Percentiles rank a stretch among this genome's conserved stretches.
phyloP scores from a whole-genome alignment of 2,797 vertebrate genomes.

The Acanthurus leucopareius region DNA sequence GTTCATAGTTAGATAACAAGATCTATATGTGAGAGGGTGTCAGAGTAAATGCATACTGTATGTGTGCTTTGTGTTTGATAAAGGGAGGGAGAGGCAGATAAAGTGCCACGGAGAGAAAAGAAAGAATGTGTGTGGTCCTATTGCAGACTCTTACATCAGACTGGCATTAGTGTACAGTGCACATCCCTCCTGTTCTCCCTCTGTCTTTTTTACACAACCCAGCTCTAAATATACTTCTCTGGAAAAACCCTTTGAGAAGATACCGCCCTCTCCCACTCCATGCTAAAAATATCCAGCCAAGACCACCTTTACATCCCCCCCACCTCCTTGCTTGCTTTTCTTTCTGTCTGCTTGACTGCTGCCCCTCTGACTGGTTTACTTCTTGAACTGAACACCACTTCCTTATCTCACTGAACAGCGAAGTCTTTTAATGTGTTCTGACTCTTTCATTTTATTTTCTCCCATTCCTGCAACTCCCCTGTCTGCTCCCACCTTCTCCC shows the following conservation, averaged over 20 bases:
- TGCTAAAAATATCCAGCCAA: constrained; percentile 83
- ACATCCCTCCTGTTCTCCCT: constrained; percentile 79
- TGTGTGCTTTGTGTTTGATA: constrained; percentile 1
- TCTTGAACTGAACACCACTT: constrained; percentile 38
- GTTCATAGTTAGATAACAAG: neutral
- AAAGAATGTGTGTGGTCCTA: constrained; percentile 77
- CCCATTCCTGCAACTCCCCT: neutral
- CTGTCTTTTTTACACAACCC: constrained; percentile 78
- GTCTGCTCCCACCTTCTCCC: constrained; percentile 2
- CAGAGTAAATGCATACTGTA: neutral
- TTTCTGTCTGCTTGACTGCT: constrained; percentile 23
- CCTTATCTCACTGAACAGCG: constrained; percentile 30
- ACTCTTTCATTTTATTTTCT: neutral
- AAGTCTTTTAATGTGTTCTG: constrained; percentile 14
- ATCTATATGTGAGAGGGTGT: neutral
- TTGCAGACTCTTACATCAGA: constrained; percentile 87
- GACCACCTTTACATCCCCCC: constrained; percentile 73
- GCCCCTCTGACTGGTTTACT: constrained; percentile 33
- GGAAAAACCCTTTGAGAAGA: constrained; percentile 86
- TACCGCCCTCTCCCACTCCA: constrained; percentile 76
- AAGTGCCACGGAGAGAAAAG: constrained; percentile 32
- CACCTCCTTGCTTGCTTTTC: constrained; percentile 22
- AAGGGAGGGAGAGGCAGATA: constrained; percentile 36
- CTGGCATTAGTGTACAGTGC: constrained; percentile 74
- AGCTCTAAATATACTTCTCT: constrained; percentile 85